Evolutionary conservation across 2,113 vertebrate species (phyloP), one percentile per base, ranked within the genome.

Genomic region (Erythrocercus mccallii): DNA sequence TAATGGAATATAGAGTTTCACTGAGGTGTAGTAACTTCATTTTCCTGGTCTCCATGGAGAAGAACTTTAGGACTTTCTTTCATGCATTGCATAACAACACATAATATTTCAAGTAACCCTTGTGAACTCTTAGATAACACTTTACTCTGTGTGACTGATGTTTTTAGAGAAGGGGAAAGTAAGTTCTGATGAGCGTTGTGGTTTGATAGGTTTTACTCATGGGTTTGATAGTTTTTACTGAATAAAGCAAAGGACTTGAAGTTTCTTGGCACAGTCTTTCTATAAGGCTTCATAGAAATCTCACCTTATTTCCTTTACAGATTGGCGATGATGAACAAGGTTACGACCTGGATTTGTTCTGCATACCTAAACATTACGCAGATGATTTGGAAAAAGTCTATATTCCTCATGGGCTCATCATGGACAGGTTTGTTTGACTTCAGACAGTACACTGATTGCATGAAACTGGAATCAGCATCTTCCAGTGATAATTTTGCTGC

Each of bases 341-440:
- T 31, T 99, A 99, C 15, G 99, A 99, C 97, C 97, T 99, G 88
- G 98, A 99, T 97, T 98, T 99, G 71, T 99, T 99, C 97, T 99
- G 99, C 96, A 99, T 99, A 96, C 99, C 99, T 87, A 99, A 99
- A 97, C 99, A 99, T 97, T 99, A 99, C 60, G 98, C 98, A 11
- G 58, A 98, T 27, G 99, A 99, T 96, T 97, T 99, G 97, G 99
- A 99, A 90, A 98, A 97, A 89, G 99, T 99, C 90, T 99, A 99
- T 97, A 99, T 99, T 97, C 99, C 99, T 93, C 99, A 99, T 45
- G 99, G 99, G 58, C 98, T 99, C 96, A 99, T 99, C 97, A 98
- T 99, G 98, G 99, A 99, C 98, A 99, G 99, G 99, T 99, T 95
- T 54, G 98, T 97, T 95, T 92, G 62, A 81, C 53, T 87, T 95